Percentiles rank a stretch among this genome's conserved stretches.
Conservation (phyloP, 2,888 invertebrate genomes). For the Drosophila setosimentum region DNA sequence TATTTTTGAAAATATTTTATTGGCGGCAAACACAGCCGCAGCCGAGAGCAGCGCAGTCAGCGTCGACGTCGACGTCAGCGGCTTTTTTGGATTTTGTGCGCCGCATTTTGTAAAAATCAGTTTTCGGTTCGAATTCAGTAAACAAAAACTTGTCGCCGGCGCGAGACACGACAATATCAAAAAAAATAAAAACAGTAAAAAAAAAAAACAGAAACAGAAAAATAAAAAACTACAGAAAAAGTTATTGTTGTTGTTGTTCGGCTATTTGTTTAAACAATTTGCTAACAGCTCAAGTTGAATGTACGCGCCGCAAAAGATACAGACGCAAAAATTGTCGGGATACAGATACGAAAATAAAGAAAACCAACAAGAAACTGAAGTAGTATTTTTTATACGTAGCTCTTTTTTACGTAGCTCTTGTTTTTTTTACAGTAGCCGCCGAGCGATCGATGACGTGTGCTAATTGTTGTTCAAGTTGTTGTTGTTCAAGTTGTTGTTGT, state of each 20-base stretch:
- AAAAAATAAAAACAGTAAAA: conserved; percentile 26
- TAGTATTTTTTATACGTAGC: conserved; percentile 28
- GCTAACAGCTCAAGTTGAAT: conserved; percentile 68
- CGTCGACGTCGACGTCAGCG: conserved; percentile 19
- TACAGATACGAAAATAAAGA: conserved; percentile 23
- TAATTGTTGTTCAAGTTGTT: conserved; percentile 42
- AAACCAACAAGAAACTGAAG: conserved; percentile 28
- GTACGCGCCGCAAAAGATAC: conserved; percentile 49
- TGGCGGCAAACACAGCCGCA: conserved; percentile 40
- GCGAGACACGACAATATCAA: conserved; percentile 65
- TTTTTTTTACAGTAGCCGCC: conserved; percentile 55
- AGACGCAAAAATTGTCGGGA: conserved; percentile 25
- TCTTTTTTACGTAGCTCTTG: conserved; percentile 3
- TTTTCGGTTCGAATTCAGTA: conserved; percentile 82
- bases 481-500: conserved; percentile 26
- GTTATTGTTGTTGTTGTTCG: conserved; percentile 33
- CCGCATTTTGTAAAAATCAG: conserved; percentile 67
- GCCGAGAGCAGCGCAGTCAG: conserved; percentile 22
- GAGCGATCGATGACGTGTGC: conserved; percentile 67
- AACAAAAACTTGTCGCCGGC: conserved; percentile 84
- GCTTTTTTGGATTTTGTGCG: conserved; percentile 69
- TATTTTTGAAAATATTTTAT: conserved; percentile 75
- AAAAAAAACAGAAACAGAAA: conserved; percentile 8
- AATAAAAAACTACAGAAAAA: conserved; percentile 6
- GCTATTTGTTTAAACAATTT: conserved; percentile 79